Evolutionary conservation across 2,888 invertebrate genomes (phyloP).

Genomic region (Magallana nippona): DNA sequence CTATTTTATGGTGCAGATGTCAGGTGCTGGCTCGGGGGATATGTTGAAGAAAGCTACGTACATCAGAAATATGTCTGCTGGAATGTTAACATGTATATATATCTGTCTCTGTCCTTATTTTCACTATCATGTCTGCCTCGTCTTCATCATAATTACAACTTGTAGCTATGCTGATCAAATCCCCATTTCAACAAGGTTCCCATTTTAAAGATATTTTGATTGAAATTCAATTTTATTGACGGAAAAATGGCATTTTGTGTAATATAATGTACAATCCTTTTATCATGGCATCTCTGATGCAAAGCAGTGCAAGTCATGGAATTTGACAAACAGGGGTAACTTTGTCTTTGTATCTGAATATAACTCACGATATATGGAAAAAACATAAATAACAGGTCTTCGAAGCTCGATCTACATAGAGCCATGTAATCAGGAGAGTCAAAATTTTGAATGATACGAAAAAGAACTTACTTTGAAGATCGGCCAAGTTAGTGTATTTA

Average conservation of each 20-base stretch:
- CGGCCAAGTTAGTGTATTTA: constrained; percentile 3
- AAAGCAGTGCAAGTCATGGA: neutral
- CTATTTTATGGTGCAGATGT: constrained; percentile 35
- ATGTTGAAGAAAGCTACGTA: neutral
- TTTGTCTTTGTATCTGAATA: too few relatives aligned
- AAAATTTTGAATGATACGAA: too few relatives aligned
- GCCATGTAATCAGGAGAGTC: too few relatives aligned
- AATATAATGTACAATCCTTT: too few relatives aligned
- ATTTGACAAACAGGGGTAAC: too few relatives aligned
- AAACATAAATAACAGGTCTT: too few relatives aligned
- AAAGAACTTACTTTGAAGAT: neutral
- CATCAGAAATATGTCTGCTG: neutral
- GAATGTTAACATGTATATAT: constrained; percentile 1
- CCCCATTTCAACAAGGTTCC: neutral
- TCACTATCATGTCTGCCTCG: neutral
- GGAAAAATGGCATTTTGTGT: too few relatives aligned
- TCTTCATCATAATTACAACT: neutral
- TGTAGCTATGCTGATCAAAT: too few relatives aligned
- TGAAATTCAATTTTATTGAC: too few relatives aligned
- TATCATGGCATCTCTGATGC: neutral
- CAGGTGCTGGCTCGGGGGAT: neutral
- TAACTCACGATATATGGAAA: too few relatives aligned
- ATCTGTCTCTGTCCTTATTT: constrained; percentile 29
- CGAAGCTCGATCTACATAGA: too few relatives aligned
- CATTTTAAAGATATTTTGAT: neutral